Evolutionary conservation across 2,888 invertebrate genomes (phyloP), one percentile per base, ranked within the genome.

Genomic region (Thereva unica): DNA sequence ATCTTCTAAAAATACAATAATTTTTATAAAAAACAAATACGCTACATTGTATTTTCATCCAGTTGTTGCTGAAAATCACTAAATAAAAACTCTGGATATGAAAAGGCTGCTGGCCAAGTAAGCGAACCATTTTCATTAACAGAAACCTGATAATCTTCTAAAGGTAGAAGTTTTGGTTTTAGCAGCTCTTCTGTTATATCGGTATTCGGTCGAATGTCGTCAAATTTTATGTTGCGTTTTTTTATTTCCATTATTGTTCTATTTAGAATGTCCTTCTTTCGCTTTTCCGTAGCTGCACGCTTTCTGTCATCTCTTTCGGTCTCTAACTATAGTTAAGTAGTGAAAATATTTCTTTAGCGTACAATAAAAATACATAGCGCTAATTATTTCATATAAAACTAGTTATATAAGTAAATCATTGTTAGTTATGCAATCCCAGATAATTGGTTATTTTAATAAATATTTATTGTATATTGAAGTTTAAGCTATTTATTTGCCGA

Each of bases 31-130:
- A 34, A 66, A 55, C 2, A 12, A 23, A 23, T 23, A 23, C 37
- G 77, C 78, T 85, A 86, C 83, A 83, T 81, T 0, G 85, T 84
- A 73, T 88, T 85, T 81, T 96, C 95, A 7, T 86, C 85, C 75
- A 95, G 92, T 67, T 86, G 85, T 77, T 91, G 88, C 47, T 97
- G 85, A 73, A 95, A 92, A 79, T 98, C 97, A 56, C 93, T 91
- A 74, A 91, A 87, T 67, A 88, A 84, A 75, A 89, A 89, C 80
- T 97, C 95, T 0, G 97, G 97, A 79, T 96, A 97, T 8, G 93
- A 82, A 72, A 97, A 87, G 12, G 93, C 83, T 0, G 95, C 89
- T 0, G 97, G 97, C 96, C 96, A 97, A 59, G 88, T 81, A 8
- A 97, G 79, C 49, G 80, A 78, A 8, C 81, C 82, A 9, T 82